Evolutionary conservation across 2,113 vertebrate genomes (phyloP).

Genomic region (Cathartes aura): DNA sequence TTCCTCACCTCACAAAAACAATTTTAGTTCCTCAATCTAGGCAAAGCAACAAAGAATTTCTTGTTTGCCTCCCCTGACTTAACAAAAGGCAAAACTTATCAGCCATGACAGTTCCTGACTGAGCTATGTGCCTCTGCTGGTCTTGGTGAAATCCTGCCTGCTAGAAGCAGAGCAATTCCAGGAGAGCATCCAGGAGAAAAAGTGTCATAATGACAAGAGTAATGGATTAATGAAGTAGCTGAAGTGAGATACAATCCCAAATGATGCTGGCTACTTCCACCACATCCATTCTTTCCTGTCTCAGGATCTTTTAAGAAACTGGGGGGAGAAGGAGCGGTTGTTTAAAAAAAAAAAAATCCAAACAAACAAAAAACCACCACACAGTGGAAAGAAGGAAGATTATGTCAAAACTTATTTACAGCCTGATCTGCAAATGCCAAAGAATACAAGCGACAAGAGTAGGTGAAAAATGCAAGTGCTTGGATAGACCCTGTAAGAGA

Average conservation of each 20-base stretch:
- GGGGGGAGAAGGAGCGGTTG: background rate
- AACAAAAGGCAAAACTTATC: background rate
- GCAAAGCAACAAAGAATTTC: background rate
- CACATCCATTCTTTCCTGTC: background rate
- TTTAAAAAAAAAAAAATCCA: background rate
- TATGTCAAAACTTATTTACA: background rate
- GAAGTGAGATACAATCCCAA: background rate
- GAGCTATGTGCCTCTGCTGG: background rate
- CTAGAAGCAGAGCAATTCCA: background rate
- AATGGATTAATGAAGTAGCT: background rate
- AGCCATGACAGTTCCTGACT: background rate
- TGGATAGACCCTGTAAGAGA: background rate
- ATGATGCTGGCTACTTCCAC: background rate
- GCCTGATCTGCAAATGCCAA: background rate
- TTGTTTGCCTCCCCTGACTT: background rate
- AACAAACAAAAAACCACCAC: background rate
- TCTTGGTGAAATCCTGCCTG: background rate
- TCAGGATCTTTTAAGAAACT: background rate
- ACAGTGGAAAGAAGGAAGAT: background rate
- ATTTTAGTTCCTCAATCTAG: background rate
- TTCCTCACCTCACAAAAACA: background rate
- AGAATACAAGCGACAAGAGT: background rate
- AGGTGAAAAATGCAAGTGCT: background rate
- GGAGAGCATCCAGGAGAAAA: background rate
- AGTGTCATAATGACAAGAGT: background rate